A percentile compares a stretch with the other conserved stretches of the same genome.
Evolutionary conservation across 2,888 invertebrate genomes (phyloP).

Genomic region (Rugalucina vietnamica): DNA sequence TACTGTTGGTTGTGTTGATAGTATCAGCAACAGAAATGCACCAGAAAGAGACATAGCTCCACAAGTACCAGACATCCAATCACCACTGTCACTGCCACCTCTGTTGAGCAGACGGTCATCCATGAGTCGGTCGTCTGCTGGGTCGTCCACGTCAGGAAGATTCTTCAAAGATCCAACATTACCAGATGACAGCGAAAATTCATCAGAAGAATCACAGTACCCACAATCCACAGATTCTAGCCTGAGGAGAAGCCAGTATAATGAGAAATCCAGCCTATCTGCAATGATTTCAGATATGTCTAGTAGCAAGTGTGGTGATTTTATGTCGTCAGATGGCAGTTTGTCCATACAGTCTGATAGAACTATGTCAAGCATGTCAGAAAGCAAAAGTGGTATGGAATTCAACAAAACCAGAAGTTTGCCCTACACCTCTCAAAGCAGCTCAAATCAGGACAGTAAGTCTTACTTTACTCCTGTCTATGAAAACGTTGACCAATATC

Average conservation of each 20-base stretch:
- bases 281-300: slow-evolving; percentile 55
- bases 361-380: not conserved
- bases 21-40: too few relatives aligned
- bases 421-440: slow-evolving; percentile 21
- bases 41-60: too few relatives aligned
- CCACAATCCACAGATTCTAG: slow-evolving; percentile 23
- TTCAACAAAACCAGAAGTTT: slow-evolving; percentile 39
- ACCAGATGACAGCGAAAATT: slow-evolving; percentile 10
- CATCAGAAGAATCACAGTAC: slow-evolving; percentile 7
- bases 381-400: not conserved
- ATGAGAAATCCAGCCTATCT: slow-evolving; percentile 56
- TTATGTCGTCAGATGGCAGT: slow-evolving; percentile 41
- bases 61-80: too few relatives aligned
- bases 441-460: not conserved
- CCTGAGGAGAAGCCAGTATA: slow-evolving; percentile 14
- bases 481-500: slow-evolving; percentile 48
- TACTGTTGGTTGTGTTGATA: too few relatives aligned
- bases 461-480: slow-evolving; percentile 9
- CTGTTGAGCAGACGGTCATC: slow-evolving; percentile 37
- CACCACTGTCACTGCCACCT: slow-evolving; percentile 45
- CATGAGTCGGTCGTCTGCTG: slow-evolving; percentile 44
- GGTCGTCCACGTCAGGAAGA: slow-evolving; percentile 34
- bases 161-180: slow-evolving; percentile 49
- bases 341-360: slow-evolving; percentile 47
- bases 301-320: slow-evolving; percentile 38